A percentile compares a stretch with the other conserved stretches of the same genome.
These are phyloP conservation scores for Trialeurodes vaporariorum DNA, from an alignment of 1,140 invertebrate species.

Conservation along the genomic window DNA sequence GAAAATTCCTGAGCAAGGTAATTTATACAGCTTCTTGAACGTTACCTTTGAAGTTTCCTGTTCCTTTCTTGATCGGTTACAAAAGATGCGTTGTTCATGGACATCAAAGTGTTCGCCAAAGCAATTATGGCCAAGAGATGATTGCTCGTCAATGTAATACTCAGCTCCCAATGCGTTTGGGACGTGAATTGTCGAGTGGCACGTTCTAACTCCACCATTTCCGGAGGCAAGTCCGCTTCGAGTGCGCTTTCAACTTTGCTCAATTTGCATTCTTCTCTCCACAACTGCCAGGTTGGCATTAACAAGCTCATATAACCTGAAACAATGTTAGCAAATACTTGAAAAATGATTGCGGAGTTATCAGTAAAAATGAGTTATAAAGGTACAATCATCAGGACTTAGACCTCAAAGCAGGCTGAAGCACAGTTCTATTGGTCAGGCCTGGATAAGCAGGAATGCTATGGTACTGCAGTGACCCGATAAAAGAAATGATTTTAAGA, in stretches of 20 bases:
- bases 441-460: too few relatives aligned
- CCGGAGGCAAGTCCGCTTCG: conserved; percentile 48
- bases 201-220: conserved; percentile 59
- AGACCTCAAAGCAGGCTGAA: too few relatives aligned
- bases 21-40: too few relatives aligned
- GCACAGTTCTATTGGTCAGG: too few relatives aligned
- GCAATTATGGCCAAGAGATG: conserved; percentile 90
- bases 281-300: conserved; percentile 68
- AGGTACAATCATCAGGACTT: too few relatives aligned
- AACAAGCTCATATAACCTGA: conserved; percentile 80
- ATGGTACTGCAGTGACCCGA: too few relatives aligned
- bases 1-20: too few relatives aligned
- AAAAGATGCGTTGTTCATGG: conserved; percentile 93
- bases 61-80: conserved; percentile 69
- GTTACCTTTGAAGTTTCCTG: conserved; percentile 53
- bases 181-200: conserved; percentile 71
- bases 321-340: too few relatives aligned
- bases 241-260: conserved; percentile 38
- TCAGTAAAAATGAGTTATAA: too few relatives aligned
- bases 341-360: too few relatives aligned
- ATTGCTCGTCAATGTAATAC: conserved; percentile 86
- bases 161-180: conserved; percentile 88
- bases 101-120: conserved; percentile 93
- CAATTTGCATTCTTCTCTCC: conserved; percentile 15
- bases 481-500: too few relatives aligned